These are phyloP conservation scores for Hydra vulgaris DNA, from an alignment of 30 jellyfish, hydroid and myxozoan species.

Conservation along the genomic window DNA sequence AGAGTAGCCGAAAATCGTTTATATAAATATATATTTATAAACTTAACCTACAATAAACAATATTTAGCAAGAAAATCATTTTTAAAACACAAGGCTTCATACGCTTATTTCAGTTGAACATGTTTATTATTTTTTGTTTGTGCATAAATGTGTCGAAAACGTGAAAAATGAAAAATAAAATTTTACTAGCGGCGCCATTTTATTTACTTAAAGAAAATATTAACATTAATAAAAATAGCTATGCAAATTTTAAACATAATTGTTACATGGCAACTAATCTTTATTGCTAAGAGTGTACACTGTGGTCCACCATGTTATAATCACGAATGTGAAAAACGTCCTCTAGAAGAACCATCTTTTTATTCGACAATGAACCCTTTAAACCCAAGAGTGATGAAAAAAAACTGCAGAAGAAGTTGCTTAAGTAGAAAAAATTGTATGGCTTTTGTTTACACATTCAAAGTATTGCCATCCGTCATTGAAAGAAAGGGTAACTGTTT, in stretches of 20 bases:
- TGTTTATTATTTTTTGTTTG: too few species aligned
- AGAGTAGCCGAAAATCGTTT: too few species aligned
- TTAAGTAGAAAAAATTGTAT: background rate
- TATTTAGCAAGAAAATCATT: too few species aligned
- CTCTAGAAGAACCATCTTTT: background rate
- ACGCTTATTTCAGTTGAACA: too few species aligned
- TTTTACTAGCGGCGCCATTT: background rate
- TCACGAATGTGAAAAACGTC: background rate
- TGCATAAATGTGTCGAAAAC: background rate
- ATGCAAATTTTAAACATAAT: background rate
- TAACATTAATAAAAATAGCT: too few species aligned
- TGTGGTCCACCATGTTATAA: background rate
- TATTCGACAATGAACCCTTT: constrained; percentile 1
- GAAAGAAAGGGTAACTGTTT: background rate
- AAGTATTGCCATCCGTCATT: background rate
- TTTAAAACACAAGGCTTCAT: too few species aligned
- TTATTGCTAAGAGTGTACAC: background rate
- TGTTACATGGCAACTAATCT: background rate
- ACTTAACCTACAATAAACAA: too few species aligned
- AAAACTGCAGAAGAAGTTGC: background rate
- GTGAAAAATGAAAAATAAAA: background rate
- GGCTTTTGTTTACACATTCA: constrained; percentile 2
- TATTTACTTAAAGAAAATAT: background rate
- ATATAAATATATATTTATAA: too few species aligned
- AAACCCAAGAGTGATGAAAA: background rate